Base-by-base conservation (phyloP, 1,140 invertebrate species). In the Drosophila equinoxialis region DNA sequence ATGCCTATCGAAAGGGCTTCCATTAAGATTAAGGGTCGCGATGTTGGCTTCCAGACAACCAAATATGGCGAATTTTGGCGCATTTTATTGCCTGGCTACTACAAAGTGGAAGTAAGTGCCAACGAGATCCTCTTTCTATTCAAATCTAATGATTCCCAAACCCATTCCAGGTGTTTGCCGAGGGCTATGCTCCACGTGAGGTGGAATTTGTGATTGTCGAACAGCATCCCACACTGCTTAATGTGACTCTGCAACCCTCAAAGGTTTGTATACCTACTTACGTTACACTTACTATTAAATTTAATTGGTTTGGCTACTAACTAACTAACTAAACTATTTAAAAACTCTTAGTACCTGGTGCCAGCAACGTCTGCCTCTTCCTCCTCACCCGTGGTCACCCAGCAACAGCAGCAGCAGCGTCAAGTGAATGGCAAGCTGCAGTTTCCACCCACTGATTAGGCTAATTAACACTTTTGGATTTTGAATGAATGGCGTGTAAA, bases 21-120 rank as follows among this genome's bases (percentile, higher is more conserved):
- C 1, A 92, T 99, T 37, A 97, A 96, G 90, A 94, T 98, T 3
- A 97, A 97, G 92, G 95, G 95, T 0, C 94, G 97, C 35, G 96
- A 98, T 89, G 96, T 98, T 65, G 96, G 96, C 14, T 98, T 97
- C 92, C 95, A 96, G 84, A 97, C 96, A 5, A 98, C 97, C 1
- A 96, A 97, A 92, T 96, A 97, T 79, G 97, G 97, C n/a, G 97
- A 98, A 93, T 98, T 97, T 93, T 98, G 97, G 97, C 94, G 97
- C 71, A 96, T 98, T 39, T 93, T 98, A 6, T 81, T 98, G 51
- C 97, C 97, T 2, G 97, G 97, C 81, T 93, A 95, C 41, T 98
- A 98, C 92, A 96, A 95, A 79, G 91, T 98, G 23, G 96, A 98
- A 93, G 97, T 97, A 92, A 92, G 37, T 39, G 37, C 11, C 13